Evolutionary conservation across 2,888 invertebrate species (phyloP).

Genomic region (Chrysolina haemoptera): DNA sequence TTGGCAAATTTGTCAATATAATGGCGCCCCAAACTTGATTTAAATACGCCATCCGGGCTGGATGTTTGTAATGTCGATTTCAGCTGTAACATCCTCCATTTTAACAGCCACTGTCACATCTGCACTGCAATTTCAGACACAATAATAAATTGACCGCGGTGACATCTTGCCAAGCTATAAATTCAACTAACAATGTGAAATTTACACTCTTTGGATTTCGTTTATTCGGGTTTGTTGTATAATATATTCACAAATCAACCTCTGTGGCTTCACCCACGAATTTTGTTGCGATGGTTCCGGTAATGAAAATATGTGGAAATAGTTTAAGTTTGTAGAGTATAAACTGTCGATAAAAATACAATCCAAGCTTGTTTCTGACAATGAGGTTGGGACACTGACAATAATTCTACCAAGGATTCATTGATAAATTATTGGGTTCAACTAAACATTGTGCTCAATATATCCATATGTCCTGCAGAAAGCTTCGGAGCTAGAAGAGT

Average conservation of each 20-base stretch:
- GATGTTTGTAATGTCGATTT: conserved; percentile 31
- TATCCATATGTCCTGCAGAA: too few relatives aligned
- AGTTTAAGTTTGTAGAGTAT: too few relatives aligned
- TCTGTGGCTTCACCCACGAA: neutral
- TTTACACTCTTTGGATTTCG: conserved; percentile 12
- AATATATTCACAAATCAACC: conserved; percentile 17
- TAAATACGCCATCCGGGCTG: conserved; percentile 36
- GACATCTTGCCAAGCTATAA: conserved; percentile 49
- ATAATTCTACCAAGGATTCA: too few relatives aligned
- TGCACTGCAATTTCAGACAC: conserved; percentile 46
- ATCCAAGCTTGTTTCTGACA: too few relatives aligned
- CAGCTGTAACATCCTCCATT: conserved; percentile 31
- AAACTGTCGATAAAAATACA: too few relatives aligned
- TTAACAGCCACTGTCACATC: conserved; percentile 42
- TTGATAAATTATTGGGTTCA: too few relatives aligned
- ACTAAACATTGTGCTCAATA: too few relatives aligned
- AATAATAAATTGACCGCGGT: conserved; percentile 52
- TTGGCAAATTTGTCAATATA: conserved; percentile 45
- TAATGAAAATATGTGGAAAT: too few relatives aligned
- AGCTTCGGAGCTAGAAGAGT: too few relatives aligned
- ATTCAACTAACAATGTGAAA: conserved; percentile 36
- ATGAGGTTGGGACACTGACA: too few relatives aligned
- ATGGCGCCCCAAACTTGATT: conserved; percentile 45
- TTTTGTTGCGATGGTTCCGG: too few relatives aligned
- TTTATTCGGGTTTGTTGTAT: neutral